Base-by-base conservation (phyloP, 2,797 vertebrate species). In the Spea hammondii region DNA sequence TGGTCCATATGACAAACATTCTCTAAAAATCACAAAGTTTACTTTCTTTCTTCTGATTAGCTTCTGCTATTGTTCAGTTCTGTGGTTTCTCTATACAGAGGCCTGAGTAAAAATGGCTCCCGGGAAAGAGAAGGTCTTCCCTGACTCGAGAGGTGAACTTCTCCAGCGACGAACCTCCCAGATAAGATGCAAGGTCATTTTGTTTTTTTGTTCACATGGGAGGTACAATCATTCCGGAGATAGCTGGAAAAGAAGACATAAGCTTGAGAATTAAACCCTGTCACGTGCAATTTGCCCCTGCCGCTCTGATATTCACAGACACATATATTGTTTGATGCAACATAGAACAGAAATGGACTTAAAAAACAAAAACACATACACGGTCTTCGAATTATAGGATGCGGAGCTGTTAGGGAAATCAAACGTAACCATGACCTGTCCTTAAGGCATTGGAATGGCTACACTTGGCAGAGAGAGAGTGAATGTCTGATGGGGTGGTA, bases 181-280 rank as follows among this genome's bases (percentile, higher is more conserved):
- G 70, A 71, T 77, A 70, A 77, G 49, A 67, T 73, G 49, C 44
- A 74, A 48, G 59, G 57, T 64, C 46, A 14, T 1, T 17, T 65
- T 78, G 45, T 14, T 53, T 67, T 65, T 93, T 91, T 90, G 32
- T 96, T 95, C 96, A 98, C 96, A 98, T 97, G 89, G 96, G 96
- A 88, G 96, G 96, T 92, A 96, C 95, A 86, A 98, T 97, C 96
- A 98, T 97, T 91, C 95, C 95, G 85, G 96, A 95, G 93, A 98
- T 97, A 85, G 93, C 96, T 97, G 93, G 82, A 84, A 86, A 90
- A 91, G 92, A 91, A 90, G 85, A 83, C 65, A 86, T n/a, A 6
- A 57, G 64, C 8, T 12, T 72, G 11, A 32, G 59, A 17, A 17
- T 32, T 32, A 32, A 3, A 32, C 32, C 0, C 32, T 32, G 32